Evolutionary conservation across 2,797 vertebrate species (phyloP).

Genomic region (Gymnothorax javanicus): DNA sequence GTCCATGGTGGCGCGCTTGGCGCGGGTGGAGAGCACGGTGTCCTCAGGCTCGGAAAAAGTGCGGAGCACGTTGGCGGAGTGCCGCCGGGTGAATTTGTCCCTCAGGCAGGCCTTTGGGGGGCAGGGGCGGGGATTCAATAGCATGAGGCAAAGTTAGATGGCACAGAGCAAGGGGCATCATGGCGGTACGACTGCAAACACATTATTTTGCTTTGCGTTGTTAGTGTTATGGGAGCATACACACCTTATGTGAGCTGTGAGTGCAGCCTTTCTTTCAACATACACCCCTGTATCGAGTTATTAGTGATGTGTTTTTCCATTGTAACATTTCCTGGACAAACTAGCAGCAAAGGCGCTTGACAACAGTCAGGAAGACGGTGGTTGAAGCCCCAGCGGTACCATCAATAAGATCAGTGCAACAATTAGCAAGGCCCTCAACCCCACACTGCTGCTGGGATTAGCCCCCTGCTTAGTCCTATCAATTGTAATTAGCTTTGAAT

Average conservation of each 20-base stretch:
- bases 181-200: not conserved
- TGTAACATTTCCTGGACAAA: not conserved
- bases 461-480: no score
- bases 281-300: not conserved
- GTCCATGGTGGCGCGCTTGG: conserved; percentile 87
- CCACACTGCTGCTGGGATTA: no score
- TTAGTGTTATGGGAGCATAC: not conserved
- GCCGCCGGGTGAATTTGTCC: conserved; percentile 83
- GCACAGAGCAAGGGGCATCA: conserved; percentile 22
- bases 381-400: no score
- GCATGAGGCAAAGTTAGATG: conserved; percentile 40
- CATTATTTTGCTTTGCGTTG: not conserved
- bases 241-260: not conserved
- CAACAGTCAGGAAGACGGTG: no score
- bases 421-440: no score
- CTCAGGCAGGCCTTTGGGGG: conserved; percentile 63
- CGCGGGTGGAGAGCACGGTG: conserved; percentile 62
- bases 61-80: conserved; percentile 80
- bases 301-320: not conserved
- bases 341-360: no score
- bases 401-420: no score
- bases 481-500: no score
- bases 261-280: not conserved
- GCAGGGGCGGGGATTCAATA: conserved; percentile 47
- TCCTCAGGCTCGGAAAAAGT: conserved; percentile 70